These are phyloP conservation scores for Erannis defoliaria DNA, from an alignment of 2,888 invertebrate genomes.

Conservation along the genomic window DNA sequence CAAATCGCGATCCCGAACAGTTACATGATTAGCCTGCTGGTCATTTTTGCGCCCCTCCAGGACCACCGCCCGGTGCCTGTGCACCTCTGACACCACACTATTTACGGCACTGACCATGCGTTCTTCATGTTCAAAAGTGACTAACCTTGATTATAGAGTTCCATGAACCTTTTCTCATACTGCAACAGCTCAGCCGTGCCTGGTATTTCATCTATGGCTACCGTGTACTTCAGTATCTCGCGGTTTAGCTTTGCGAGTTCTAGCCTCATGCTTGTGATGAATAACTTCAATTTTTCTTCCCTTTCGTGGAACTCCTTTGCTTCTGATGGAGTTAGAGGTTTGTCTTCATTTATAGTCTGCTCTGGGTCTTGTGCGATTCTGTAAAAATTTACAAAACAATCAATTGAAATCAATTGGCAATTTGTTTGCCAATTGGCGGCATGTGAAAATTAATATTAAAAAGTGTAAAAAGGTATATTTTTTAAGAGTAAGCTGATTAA, in stretches of 20 bases:
- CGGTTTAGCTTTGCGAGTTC: slow-evolving; percentile 93
- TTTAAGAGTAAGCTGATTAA: no score
- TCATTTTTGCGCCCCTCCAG: no score
- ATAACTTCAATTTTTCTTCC: slow-evolving; percentile 72
- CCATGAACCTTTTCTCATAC: slow-evolving; percentile 98
- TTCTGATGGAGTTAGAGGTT: slow-evolving; percentile 71
- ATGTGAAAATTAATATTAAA: no score
- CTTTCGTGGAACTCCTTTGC: slow-evolving; percentile 74
- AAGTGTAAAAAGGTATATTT: no score
- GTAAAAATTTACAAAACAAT: slow-evolving; percentile 7
- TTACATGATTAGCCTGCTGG: no score
- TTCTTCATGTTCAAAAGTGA: no score
- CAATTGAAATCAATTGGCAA: no score
- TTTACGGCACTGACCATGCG: no score
- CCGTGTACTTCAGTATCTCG: slow-evolving; percentile 92
- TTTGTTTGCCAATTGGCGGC: no score
- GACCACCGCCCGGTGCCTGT: no score
- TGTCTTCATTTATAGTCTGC: slow-evolving; percentile 60
- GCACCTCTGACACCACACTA: no score
- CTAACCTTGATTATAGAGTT: slow-evolving; percentile 96
- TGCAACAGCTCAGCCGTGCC: slow-evolving; percentile 97
- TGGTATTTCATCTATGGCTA: slow-evolving; percentile 97
- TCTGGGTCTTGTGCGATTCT: slow-evolving; percentile 67
- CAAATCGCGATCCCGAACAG: no score
- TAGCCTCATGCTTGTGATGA: slow-evolving; percentile 78